phyloP scores from a whole-genome alignment of 2,113 vertebrate genomes.

The Grus americana region DNA sequence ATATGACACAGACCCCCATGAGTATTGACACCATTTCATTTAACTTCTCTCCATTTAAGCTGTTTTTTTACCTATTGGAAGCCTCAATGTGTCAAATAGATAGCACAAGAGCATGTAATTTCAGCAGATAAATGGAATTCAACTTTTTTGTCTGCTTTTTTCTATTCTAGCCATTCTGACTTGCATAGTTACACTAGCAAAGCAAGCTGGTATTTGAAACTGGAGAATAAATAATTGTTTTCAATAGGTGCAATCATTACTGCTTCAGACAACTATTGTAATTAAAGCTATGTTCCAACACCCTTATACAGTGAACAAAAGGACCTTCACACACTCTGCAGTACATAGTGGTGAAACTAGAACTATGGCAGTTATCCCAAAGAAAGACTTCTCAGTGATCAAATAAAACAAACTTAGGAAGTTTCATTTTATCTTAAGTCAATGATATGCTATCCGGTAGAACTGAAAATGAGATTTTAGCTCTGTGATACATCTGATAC shows the following conservation, averaged over 20 bases:
- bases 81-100: background rate
- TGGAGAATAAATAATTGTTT: background rate
- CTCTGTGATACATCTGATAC: background rate
- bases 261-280: background rate
- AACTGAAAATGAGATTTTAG: background rate
- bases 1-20: background rate
- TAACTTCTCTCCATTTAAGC: background rate
- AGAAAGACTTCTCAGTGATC: background rate
- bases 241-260: background rate
- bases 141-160: background rate
- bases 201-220: background rate
- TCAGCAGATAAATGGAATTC: background rate
- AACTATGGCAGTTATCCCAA: background rate
- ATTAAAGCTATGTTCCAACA: background rate
- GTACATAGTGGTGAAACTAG: background rate
- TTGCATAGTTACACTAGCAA: background rate
- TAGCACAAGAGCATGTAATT: background rate
- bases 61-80: background rate
- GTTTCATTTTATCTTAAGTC: background rate
- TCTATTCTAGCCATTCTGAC: background rate
- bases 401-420: background rate
- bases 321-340: background rate
- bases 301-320: background rate
- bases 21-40: background rate
- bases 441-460: background rate